Conservation (phyloP, 92 coral and sea anemone genomes). For the Isaurus tuberculatus region DNA sequence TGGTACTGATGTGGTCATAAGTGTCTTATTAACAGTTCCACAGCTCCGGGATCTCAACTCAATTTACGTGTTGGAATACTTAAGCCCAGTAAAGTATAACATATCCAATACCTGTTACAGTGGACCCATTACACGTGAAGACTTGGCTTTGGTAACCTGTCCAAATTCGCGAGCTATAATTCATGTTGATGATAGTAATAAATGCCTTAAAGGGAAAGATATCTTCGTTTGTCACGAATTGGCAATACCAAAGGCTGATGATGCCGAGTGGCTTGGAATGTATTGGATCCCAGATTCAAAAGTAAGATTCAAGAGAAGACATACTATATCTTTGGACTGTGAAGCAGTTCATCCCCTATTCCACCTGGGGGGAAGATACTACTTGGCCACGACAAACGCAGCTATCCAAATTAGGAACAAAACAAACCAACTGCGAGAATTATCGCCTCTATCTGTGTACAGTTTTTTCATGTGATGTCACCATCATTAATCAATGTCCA, state of each 20-base stretch:
- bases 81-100: slow-evolving; percentile 26
- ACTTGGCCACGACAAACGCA: background rate
- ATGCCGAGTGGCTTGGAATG: slow-evolving; percentile 31
- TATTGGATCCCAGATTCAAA: slow-evolving; percentile 33
- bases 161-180: slow-evolving; percentile 37
- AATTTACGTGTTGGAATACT: background rate
- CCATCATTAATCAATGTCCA: background rate
- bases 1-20: background rate
- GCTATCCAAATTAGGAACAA: background rate
- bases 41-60: background rate
- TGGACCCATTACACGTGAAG: slow-evolving; percentile 14
- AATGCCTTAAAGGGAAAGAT: slow-evolving; percentile 29
- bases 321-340: background rate
- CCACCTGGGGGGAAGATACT: slow-evolving; percentile 2
- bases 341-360: background rate
- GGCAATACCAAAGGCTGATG: background rate
- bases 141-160: slow-evolving; percentile 8
- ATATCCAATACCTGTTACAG: slow-evolving; percentile 9
- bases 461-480: slow-evolving; percentile 20
- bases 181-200: slow-evolving; percentile 9
- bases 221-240: slow-evolving; percentile 47
- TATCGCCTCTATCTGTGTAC: slow-evolving; percentile 21
- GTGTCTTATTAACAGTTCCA: background rate
- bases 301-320: background rate
- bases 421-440: background rate